Base-by-base conservation (phyloP, 2,888 invertebrate genomes). In the Plagodis pulveraria region DNA sequence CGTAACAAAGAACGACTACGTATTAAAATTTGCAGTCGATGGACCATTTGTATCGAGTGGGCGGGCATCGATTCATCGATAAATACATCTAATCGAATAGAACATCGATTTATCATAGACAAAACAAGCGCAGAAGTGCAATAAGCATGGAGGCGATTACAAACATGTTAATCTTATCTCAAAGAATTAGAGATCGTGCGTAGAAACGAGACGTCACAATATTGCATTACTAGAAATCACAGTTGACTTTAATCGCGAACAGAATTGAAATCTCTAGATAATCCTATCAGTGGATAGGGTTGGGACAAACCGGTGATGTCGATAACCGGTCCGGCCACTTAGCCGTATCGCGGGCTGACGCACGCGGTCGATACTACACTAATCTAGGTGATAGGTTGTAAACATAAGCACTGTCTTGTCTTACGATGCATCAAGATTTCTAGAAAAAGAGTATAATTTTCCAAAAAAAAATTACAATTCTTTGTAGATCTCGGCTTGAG, bases 251-350 rank as follows among this genome's bases (percentile, higher is more conserved):
- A 56, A 50, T 53, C 48, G 12, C 44, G 42, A 10, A 32, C 42
- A 38, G 34, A 54, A 54, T 54, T 47, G 54, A 54, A 54, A 54
- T 54, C 54, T 53, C 53, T 42, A 34, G 47, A 47, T 54, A 47
- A 45, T 44, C 50, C 36, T 49, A 55, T 50, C 54, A 10, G 5
- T 36, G 11, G 50, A 55, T 61, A 56, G 56, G 32, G 56, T 36
- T 45, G 60, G 41, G 54, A 60, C 46, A 45, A 44, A 54, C 51
- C 51, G 49, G 52, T 12, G 42, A 34, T 38, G 4, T 33, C 50
- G 1, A 22, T 34, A 44, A 58, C 58, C 58, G 46, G 59, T 47
- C 50, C 11, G 36, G 47, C 55, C 59, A 61, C 60, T 61, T 61
- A 61, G 52, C 33, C 22, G 32, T 51, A 52, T 60, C 56, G 44